These are phyloP conservation scores for Gambusia yucatana DNA, from an alignment of 2,797 vertebrate species.

Conservation along the genomic window DNA sequence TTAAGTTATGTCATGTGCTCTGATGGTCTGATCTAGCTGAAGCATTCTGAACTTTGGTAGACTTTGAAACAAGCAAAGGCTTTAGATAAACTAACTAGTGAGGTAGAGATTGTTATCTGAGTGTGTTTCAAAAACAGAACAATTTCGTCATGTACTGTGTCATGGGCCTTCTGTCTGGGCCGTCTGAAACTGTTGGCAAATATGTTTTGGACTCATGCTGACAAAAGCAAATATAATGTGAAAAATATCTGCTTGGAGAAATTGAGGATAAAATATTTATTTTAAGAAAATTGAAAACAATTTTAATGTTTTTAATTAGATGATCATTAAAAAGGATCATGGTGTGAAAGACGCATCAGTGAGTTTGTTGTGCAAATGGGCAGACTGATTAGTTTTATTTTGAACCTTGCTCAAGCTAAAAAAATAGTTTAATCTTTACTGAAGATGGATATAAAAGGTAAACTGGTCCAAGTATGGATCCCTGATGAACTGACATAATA, in stretches of 20 bases:
- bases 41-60: conserved; percentile 13
- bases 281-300: neutral
- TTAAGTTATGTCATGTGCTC: neutral
- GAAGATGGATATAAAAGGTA: neutral
- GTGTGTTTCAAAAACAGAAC: neutral
- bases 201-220: neutral
- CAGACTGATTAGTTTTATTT: neutral
- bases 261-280: neutral
- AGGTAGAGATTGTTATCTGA: neutral
- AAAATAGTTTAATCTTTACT: neutral
- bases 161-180: neutral
- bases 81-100: conserved; percentile 12
- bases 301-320: neutral
- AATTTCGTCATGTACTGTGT: neutral
- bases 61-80: neutral
- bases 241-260: neutral
- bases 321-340: neutral
- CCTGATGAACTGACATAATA: neutral
- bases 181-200: neutral
- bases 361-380: neutral
- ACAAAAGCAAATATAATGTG: neutral
- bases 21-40: neutral
- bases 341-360: neutral
- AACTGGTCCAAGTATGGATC: neutral
- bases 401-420: neutral